Evolutionary conservation across 2,888 invertebrate genomes (phyloP).

Genomic region (Drosophila neutralis): DNA sequence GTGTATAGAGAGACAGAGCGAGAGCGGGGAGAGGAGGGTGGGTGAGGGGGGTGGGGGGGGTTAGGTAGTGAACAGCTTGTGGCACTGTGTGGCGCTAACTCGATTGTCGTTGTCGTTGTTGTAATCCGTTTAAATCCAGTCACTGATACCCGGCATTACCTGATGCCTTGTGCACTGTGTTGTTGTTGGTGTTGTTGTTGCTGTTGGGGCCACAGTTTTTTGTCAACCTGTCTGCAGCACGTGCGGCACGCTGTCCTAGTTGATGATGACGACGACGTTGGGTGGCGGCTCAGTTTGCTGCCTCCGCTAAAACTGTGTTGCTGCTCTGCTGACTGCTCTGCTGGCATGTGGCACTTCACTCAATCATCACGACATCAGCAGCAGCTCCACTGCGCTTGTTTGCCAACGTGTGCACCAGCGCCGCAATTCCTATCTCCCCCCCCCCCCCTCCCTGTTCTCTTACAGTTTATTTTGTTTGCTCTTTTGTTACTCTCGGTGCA

Average conservation of each 20-base stretch:
- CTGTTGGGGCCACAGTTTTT: constrained; percentile 72
- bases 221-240: constrained; percentile 81
- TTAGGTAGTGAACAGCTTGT: constrained; percentile 12
- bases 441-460: neutral
- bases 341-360: constrained; percentile 77
- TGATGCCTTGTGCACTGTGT: constrained; percentile 44
- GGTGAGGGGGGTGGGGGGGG: too few species aligned
- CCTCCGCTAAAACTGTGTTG: constrained; percentile 7
- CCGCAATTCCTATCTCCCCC: neutral
- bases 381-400: constrained; percentile 68
- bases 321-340: constrained; percentile 27
- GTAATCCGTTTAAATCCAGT: constrained; percentile 81
- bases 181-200: constrained; percentile 28
- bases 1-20: constrained; percentile 3
- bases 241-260: constrained; percentile 63
- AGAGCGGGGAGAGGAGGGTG: neutral
- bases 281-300: constrained; percentile 9
- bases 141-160: constrained; percentile 79
- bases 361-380: constrained; percentile 74
- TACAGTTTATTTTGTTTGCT: constrained; percentile 45
- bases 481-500: constrained; percentile 33
- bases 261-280: constrained; percentile 38
- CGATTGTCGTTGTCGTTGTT: constrained; percentile 75
- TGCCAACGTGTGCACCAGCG: constrained; percentile 48
- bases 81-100: constrained; percentile 70